Evolutionary conservation across 2,888 invertebrate genomes (phyloP), one percentile per base, ranked within the genome.

Genomic region (Lobophora halterata): DNA sequence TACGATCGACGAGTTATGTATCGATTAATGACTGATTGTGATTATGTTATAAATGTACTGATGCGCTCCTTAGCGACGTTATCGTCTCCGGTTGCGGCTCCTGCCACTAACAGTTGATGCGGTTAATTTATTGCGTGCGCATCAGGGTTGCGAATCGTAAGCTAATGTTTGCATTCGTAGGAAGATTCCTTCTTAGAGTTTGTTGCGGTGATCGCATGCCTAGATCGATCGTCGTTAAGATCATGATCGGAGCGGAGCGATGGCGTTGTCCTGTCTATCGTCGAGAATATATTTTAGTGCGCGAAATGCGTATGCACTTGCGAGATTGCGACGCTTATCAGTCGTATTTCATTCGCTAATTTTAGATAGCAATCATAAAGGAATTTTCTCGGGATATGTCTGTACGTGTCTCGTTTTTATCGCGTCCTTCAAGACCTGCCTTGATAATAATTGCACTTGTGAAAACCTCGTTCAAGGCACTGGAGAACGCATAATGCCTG

Each of bases 241-340:
- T 72, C n/a, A 64, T 49, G 55, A 65, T 67, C 61, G 56, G 49
- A 46, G 50, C 61, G 56, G 49, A 46, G 50, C 52, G 44, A 49
- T 55, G 59, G 47, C 58, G 59, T 48, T 46, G 50, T 53, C 52
- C 55, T 52, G 47, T 58, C 55, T 55, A 57, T 54, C 49, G 60
- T 53, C 57, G 65, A 65, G 65, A 69, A 65, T 71, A 65, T 71
- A 71, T 76, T 71, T 73, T 60, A 68, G 61, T 63, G 57, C 60
- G 54, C 62, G 62, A 64, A 53, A 70, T 71, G 52, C 59, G 57
- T 64, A 65, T 68, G 65, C 52, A 34, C 42, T 46, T 48, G 40
- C 34, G 46, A 61, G 71, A 72, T 73, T 51, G 51, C 57, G 71
- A 73, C 65, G 49, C 55, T 68, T 71, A 73, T 76, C 72, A 64